These are phyloP conservation scores for Drosophila triauraria DNA, from an alignment of 1,140 invertebrate genomes.

Conservation along the genomic window DNA sequence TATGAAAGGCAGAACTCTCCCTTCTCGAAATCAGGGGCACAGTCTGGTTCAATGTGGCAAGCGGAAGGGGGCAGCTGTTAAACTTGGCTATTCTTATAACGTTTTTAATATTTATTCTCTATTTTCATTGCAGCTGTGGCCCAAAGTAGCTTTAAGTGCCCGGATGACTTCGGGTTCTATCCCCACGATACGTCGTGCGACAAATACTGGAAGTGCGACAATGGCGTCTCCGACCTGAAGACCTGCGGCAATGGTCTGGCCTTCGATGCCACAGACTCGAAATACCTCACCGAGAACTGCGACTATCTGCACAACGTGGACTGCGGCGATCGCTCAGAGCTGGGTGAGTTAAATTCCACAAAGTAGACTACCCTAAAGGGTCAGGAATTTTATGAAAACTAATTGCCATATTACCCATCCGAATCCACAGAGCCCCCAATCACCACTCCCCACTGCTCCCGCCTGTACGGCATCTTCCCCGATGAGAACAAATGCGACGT, in stretches of 20 bases:
- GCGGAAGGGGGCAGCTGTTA: background rate
- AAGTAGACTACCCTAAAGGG: background rate
- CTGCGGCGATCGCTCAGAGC: constrained; percentile 93
- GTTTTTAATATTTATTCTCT: constrained; percentile 9
- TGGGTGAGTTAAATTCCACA: constrained; percentile 87
- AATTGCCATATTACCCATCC: background rate
- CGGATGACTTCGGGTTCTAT: constrained; percentile 97
- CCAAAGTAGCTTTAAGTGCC: constrained; percentile 95
- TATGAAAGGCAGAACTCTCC: too few relatives aligned
- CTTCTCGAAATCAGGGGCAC: background rate
- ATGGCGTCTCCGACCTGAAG: constrained; percentile 94
- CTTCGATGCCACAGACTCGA: constrained; percentile 94
- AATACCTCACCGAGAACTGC: constrained; percentile 97
- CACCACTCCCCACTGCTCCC: constrained; percentile 92
- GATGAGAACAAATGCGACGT: constrained; percentile 95
- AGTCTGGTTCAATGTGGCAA: background rate
- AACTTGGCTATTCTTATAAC: constrained; percentile 1
- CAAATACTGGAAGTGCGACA: constrained; percentile 98
- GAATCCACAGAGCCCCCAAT: constrained; percentile 91
- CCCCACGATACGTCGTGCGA: constrained; percentile 95
- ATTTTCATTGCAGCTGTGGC: constrained; percentile 87
- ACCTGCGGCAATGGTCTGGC: constrained; percentile 97
- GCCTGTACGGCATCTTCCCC: constrained; percentile 96
- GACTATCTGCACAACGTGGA: constrained; percentile 98
- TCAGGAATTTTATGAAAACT: background rate